Conservation (phyloP, 2,113 vertebrate species). For the Alces alces region DNA sequence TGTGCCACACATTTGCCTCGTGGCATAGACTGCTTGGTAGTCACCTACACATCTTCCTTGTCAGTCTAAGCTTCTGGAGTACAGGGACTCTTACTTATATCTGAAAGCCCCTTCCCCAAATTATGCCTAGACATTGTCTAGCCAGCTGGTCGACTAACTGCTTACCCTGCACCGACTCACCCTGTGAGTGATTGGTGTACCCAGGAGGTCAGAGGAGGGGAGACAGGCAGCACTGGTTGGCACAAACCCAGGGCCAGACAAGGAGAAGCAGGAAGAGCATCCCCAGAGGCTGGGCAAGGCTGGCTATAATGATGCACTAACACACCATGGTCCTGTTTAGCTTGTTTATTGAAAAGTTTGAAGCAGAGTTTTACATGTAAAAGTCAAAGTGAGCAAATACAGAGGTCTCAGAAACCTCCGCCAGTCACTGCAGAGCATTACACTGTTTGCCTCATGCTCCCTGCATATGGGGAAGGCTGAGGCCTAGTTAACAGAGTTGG, state of each 20-base stretch:
- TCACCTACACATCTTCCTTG: background rate
- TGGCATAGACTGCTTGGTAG: background rate
- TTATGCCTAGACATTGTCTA: background rate
- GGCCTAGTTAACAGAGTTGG: background rate
- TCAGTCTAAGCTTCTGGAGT: background rate
- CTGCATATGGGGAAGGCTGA: background rate
- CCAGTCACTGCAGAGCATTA: background rate
- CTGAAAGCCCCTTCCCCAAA: background rate
- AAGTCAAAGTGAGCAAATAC: background rate
- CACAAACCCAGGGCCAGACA: background rate
- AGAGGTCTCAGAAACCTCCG: background rate
- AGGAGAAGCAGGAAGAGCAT: background rate
- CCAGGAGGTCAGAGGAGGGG: background rate
- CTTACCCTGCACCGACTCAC: background rate
- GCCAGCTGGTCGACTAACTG: background rate
- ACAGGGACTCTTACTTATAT: background rate
- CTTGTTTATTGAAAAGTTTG: slow-evolving; percentile 60
- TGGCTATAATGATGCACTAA: background rate
- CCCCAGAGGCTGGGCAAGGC: background rate
- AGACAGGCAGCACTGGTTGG: background rate
- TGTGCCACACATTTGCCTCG: background rate
- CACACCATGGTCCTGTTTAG: background rate
- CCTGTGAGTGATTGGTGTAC: background rate
- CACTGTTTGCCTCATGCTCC: background rate
- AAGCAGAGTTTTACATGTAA: slow-evolving; percentile 30